These are phyloP conservation scores for Tragulus kanchil DNA, from an alignment of 2,113 vertebrate genomes.

Conservation along the genomic window DNA sequence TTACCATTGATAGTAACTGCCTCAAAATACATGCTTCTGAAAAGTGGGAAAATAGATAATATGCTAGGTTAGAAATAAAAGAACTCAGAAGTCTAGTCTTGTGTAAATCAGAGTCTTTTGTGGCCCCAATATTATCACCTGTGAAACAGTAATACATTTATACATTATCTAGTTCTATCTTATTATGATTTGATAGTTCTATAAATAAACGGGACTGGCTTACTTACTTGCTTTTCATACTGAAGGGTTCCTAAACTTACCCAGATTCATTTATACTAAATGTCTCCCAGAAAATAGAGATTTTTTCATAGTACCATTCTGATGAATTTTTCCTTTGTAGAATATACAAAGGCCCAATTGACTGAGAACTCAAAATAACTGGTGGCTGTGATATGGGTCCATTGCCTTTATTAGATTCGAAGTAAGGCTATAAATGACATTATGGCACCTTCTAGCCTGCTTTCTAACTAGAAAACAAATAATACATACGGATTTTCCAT, in stretches of 20 bases:
- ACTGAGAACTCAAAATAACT: conserved; percentile 71
- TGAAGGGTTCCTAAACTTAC: neutral
- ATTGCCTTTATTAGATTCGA: conserved; percentile 71
- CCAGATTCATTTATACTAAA: conserved; percentile 62
- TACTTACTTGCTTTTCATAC: conserved; percentile 27
- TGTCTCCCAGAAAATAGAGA: conserved; percentile 86
- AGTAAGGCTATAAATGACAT: neutral
- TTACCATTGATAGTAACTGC: neutral
- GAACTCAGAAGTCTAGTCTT: neutral
- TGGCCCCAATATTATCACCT: neutral
- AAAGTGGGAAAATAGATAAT: neutral
- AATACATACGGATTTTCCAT: neutral
- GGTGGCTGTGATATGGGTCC: conserved; percentile 40
- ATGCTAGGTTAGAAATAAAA: neutral
- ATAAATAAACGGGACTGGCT: neutral
- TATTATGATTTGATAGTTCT: conserved; percentile 18
- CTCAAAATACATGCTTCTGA: neutral
- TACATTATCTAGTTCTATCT: neutral
- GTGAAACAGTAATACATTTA: neutral
- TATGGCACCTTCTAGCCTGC: conserved; percentile 6
- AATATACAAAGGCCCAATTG: conserved; percentile 85
- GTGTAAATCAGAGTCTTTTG: neutral
- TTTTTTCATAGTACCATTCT: conserved; percentile 80
- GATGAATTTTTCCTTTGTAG: conserved; percentile 71
- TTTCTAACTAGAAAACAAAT: conserved; percentile 57